phyloP scores from a whole-genome alignment of 2,113 vertebrate species.

The Geococcyx californianus region DNA sequence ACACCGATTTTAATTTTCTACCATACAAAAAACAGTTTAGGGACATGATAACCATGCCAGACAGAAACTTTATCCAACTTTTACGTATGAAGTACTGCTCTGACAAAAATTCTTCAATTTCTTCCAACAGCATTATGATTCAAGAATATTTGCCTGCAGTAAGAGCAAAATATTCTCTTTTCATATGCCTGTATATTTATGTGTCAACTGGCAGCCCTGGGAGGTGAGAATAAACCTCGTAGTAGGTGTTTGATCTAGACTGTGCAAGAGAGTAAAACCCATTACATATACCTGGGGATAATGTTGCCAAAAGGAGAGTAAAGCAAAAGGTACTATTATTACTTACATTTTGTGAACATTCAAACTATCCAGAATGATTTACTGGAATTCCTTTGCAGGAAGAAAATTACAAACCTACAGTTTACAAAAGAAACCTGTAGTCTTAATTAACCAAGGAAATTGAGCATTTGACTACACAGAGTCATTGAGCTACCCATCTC shows the following conservation, averaged over 20 bases:
- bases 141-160: slow-evolving; percentile 13
- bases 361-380: slow-evolving; percentile 4
- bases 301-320: background rate
- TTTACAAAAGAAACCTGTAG: background rate
- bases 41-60: background rate
- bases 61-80: background rate
- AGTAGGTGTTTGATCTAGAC: slow-evolving; percentile 42
- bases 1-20: background rate
- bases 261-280: slow-evolving; percentile 12
- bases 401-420: background rate
- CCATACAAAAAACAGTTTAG: background rate
- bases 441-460: slow-evolving; percentile 27
- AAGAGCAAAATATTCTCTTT: slow-evolving; percentile 35
- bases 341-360: slow-evolving; percentile 1
- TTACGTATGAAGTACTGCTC: background rate
- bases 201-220: slow-evolving; percentile 33
- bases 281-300: slow-evolving; percentile 42
- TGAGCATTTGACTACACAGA: background rate
- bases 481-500: background rate
- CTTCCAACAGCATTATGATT: background rate
- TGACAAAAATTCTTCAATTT: background rate
- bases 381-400: background rate
- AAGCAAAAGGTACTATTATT: slow-evolving; percentile 2
- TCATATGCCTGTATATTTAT: slow-evolving; percentile 18
- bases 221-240: slow-evolving; percentile 26